Base-by-base conservation (phyloP, 2,888 invertebrate species). In the Nemurella pictetii region DNA sequence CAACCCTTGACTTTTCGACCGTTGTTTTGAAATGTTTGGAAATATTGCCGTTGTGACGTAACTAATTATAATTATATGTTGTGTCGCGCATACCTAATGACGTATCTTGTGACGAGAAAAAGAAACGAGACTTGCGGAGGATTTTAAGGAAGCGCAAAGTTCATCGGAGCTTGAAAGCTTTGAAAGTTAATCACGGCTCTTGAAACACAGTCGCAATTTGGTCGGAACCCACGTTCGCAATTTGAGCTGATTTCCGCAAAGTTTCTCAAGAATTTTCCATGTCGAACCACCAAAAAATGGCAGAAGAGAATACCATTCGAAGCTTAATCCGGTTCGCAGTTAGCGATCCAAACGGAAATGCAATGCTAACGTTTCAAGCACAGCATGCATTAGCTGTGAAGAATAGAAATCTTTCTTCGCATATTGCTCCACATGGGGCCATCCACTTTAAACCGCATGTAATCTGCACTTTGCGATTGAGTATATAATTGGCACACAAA, bases 41-140 rank as follows among this genome's bases (percentile, higher is more conserved):
- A 30, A 78, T 78, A 28, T 78, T n/a, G 29, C 30, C 29, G 78
- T 30, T 78, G 78, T 78, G 78, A 78, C 28, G 30, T 7, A 78
- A 78, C 28, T 78, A 78, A 29, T 29, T 78, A 36, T 36, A 78
- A 30, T 5, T 1, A 78, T 78, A 30, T 74, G 5, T 78, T 75
- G 75, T 28, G 75, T 27, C 75, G 1, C 75, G 36, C 15, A 9
- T 75, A 27, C 28, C 12, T 75, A 28, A 75, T 75, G 75, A 75
- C 27, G 28, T 75, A 75, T 27, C 0, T 75, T 75, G 75, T 9
- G 26, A 75, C 28, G 26, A 75, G 26, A 27, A 7, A 75, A 75
- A 75, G 26, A 5, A 55, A 1, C 15, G 55, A 55, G 15, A 12
- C 20, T 12, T 12, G 15, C 12, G 55, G 55, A 55, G 20, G 55